Conservation (phyloP, 1,140 invertebrate genomes). For the Brachionus angularis region DNA sequence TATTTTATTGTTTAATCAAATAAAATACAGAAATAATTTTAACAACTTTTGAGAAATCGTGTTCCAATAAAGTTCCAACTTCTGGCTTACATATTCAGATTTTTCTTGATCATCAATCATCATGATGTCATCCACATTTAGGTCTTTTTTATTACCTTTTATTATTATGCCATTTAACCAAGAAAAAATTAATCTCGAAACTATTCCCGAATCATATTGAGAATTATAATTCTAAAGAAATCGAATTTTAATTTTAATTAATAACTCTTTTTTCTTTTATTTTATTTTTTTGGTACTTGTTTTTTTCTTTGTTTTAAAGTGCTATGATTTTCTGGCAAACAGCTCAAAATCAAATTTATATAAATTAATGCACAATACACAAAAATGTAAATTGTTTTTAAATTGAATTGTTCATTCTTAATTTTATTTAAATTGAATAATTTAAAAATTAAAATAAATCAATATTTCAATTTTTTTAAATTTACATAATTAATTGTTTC, state of each 20-base stretch:
- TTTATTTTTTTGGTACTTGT: neutral
- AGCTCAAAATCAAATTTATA: neutral
- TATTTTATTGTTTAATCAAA: too few relatives aligned
- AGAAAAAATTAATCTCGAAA: conserved; percentile 5
- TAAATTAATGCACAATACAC: neutral
- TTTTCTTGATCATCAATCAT: conserved; percentile 3
- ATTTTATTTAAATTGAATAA: neutral
- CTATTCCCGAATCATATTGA: neutral
- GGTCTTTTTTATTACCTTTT: neutral
- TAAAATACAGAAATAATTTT: too few relatives aligned
- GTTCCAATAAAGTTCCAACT: neutral
- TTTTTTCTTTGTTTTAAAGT: neutral
- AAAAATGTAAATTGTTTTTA: neutral
- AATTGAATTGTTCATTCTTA: neutral
- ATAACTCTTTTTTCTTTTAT: neutral
- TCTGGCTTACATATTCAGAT: neutral
- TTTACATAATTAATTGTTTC: neutral
- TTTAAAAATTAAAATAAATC: neutral
- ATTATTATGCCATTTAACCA: conserved; percentile 1
- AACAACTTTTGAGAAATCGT: neutral
- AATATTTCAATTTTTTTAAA: neutral
- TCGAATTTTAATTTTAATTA: neutral
- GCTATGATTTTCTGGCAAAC: neutral
- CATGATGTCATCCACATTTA: neutral
- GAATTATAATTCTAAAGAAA: neutral